A percentile compares a stretch with the other conserved stretches of the same genome.
Conservation (phyloP, 2,113 vertebrate genomes). For the Malurus cyaneus region DNA sequence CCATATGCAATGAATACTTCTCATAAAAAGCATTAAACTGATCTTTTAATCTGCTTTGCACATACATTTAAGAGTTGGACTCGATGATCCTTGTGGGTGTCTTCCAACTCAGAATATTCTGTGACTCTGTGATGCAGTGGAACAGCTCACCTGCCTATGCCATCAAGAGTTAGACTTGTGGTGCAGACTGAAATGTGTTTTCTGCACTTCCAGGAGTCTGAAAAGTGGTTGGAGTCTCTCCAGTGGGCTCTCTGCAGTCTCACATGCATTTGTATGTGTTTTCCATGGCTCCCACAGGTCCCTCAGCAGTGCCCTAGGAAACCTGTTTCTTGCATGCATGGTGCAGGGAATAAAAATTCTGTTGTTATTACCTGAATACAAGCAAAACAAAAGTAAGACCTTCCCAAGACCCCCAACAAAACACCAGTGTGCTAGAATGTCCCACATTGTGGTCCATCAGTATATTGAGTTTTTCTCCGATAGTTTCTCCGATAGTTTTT, state of each 20-base stretch:
- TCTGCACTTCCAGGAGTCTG: neutral
- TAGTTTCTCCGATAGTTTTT: neutral
- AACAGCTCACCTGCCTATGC: constrained; percentile 22
- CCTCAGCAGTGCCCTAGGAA: neutral
- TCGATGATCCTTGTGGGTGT: neutral
- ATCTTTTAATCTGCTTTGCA: constrained; percentile 49
- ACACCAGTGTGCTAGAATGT: neutral
- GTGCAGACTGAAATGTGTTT: neutral
- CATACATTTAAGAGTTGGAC: neutral
- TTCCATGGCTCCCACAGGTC: neutral
- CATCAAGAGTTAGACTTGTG: neutral
- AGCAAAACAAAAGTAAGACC: neutral
- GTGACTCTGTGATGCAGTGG: neutral
- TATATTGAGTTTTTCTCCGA: neutral
- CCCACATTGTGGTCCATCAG: fast-evolving
- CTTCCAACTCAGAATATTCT: neutral
- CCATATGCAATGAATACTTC: neutral
- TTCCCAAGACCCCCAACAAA: neutral
- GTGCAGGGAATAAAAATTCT: neutral
- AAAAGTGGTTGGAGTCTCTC: neutral
- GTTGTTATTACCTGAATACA: neutral
- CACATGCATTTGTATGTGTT: neutral
- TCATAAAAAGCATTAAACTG: constrained; percentile 33
- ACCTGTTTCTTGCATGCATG: neutral
- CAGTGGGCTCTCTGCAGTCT: neutral